Conservation (phyloP, 2,888 invertebrate genomes). For the Megastigmus dorsalis region DNA sequence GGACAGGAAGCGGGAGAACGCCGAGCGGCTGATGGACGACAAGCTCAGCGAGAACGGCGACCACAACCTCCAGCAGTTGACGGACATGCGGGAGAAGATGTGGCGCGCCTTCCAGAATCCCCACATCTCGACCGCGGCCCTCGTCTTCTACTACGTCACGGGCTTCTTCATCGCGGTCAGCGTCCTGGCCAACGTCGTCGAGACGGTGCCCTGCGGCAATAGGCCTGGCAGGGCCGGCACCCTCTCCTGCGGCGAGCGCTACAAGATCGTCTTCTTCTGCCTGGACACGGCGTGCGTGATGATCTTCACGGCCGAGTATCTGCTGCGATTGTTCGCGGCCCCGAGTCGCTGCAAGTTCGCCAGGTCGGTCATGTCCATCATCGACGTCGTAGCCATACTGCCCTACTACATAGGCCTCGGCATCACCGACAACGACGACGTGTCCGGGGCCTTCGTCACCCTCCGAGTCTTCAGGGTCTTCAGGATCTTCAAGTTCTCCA, state of each 20-base stretch:
- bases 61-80: constrained; percentile 90
- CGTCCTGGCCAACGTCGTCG: constrained; percentile 99
- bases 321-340: constrained; percentile 96
- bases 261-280: constrained; percentile 99
- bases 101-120: constrained; percentile 99
- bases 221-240: constrained; percentile 91
- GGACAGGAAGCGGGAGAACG: constrained; percentile 98
- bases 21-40: constrained; percentile 98
- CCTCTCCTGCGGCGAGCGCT: constrained; percentile 96
- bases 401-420: constrained; percentile 99
- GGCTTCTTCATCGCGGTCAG: constrained; percentile 99
- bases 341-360: constrained; percentile 98
- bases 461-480: constrained; percentile 99
- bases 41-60: constrained; percentile 94
- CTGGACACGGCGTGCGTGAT: constrained; percentile 99
- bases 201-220: constrained; percentile 95
- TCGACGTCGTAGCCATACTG: constrained; percentile 99
- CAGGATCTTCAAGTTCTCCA: constrained; percentile 99
- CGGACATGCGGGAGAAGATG: constrained; percentile 95
- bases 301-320: constrained; percentile 99
- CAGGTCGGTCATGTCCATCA: constrained; percentile 98
- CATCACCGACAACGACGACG: constrained; percentile 98
- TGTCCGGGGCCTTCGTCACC: constrained; percentile 99
- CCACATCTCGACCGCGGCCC: constrained; percentile 98
- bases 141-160: constrained; percentile 99